Conservation (phyloP, 2,888 invertebrate species). For the Leptogaster cylindrica region DNA sequence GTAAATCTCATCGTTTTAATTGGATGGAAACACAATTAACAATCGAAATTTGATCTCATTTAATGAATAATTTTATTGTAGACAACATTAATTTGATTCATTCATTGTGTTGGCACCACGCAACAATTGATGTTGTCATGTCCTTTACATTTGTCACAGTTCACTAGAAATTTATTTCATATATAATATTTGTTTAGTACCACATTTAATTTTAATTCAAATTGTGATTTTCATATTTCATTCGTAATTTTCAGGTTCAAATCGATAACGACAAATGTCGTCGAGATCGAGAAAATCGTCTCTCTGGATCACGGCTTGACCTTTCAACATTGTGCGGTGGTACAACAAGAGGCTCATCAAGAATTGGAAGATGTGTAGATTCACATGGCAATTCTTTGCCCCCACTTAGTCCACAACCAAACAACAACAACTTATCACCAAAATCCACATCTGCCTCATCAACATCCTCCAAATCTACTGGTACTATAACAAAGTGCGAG, state of each 20-base stretch:
- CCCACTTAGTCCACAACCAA: conserved; percentile 52
- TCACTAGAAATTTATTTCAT: too few relatives aligned
- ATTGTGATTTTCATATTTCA: neutral
- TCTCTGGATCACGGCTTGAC: conserved; percentile 57
- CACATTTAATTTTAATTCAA: conserved; percentile 4
- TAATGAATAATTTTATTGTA: too few relatives aligned
- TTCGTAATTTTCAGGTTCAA: conserved; percentile 60
- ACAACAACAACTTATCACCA: conserved; percentile 49
- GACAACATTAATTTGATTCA: too few relatives aligned
- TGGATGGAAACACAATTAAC: too few relatives aligned
- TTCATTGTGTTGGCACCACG: too few relatives aligned
- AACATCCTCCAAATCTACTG: conserved; percentile 44
- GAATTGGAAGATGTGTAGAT: conserved; percentile 54
- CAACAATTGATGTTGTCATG: too few relatives aligned
- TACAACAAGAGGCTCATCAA: conserved; percentile 49
- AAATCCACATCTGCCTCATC: conserved; percentile 46
- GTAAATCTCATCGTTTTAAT: too few relatives aligned
- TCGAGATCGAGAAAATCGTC: conserved; percentile 58
- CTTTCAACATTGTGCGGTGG: conserved; percentile 58
- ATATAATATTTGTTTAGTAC: too few relatives aligned
- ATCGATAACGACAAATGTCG: conserved; percentile 62
- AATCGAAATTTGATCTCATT: too few relatives aligned
- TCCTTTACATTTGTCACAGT: too few relatives aligned
- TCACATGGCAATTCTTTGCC: conserved; percentile 56
- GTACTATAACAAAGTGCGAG: conserved; percentile 48